Base-by-base conservation (phyloP, 2,888 invertebrate species). In the Coremacera marginata region DNA sequence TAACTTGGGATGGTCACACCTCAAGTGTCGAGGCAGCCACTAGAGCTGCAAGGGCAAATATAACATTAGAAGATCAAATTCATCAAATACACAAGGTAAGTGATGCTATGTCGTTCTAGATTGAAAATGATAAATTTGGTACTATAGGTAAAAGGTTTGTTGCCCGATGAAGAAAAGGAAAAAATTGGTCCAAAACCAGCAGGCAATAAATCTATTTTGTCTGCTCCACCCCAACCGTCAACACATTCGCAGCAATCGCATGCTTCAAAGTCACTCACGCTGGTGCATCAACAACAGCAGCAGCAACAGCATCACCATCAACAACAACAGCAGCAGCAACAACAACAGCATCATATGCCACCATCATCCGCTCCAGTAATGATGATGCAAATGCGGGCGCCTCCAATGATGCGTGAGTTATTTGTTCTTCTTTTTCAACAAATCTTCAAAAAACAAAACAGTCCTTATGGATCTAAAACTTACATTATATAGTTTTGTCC, bases 1-100 rank as follows among this genome's bases (percentile, higher is more conserved):
- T 97, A 19, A 98, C 98, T 71, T 99, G 99, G 99, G 99, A 99
- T 90, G 99, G 99, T 0, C 98, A 99, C 90, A 97, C 98, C 0
- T 96, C 96, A 22, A 97, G 97, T 84, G 97, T 98, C 83, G 98
- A 98, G 90, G 97, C 98, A 1, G 97, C 98, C 5, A 96, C 98
- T 0, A 91, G 98, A 71, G 97, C 98, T 8, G 98, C 98, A 0
- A 91, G 98, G 55, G 98, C 98, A 0, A 97, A 98, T 88, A 97
- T 98, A 85, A 97, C 98, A 1, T 92, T 98, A 44, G 98, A 98
- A 87, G 98, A 98, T 85, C 98, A 98, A 90, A 98, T 98, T 83
- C 97, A 97, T 89, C 97, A 98, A 90, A 98, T 98, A 84, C 98
- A 98, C 89, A 97, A 97, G 90, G 95, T 84, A 77, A 27, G 0